Evolutionary conservation across 2,113 vertebrate genomes (phyloP).

Genomic region (Falco punctatus): DNA sequence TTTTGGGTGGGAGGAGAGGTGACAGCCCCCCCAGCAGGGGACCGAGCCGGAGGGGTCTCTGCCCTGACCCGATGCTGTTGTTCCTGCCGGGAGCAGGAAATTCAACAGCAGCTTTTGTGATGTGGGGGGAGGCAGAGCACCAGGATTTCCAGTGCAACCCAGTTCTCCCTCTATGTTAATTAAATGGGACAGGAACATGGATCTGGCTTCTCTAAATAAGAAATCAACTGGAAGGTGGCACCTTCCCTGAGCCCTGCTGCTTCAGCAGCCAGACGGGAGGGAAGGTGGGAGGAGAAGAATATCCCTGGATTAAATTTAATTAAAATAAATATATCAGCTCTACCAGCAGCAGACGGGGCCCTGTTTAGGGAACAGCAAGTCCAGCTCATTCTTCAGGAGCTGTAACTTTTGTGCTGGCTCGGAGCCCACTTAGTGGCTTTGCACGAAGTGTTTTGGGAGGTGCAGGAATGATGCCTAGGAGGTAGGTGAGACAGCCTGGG

Average conservation of each 20-base stretch:
- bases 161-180: conserved; percentile 25
- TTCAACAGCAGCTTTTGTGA: fast-evolving
- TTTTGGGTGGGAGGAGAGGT: neutral
- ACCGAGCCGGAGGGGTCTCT: fast-evolving
- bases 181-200: conserved; percentile 55
- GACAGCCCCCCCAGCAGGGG: neutral
- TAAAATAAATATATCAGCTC: conserved; percentile 51
- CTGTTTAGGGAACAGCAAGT: neutral
- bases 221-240: conserved; percentile 57
- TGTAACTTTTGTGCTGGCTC: neutral
- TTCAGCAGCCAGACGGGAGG: neutral
- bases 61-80: fast-evolving
- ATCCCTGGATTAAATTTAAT: conserved; percentile 27
- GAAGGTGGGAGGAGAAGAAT: neutral
- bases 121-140: neutral
- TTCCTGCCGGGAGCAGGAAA: neutral
- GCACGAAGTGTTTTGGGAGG: neutral
- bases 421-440: neutral
- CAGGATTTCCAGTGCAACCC: neutral
- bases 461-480: neutral
- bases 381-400: neutral
- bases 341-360: neutral
- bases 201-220: conserved; percentile 10
- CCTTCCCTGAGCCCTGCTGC: conserved; percentile 1
- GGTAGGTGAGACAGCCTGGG: conserved; percentile 26